Percentiles rank a stretch among this genome's conserved stretches.
These are phyloP conservation scores for Pogonus chalceus DNA, from an alignment of 1,140 invertebrate species.

Conservation along the genomic window DNA sequence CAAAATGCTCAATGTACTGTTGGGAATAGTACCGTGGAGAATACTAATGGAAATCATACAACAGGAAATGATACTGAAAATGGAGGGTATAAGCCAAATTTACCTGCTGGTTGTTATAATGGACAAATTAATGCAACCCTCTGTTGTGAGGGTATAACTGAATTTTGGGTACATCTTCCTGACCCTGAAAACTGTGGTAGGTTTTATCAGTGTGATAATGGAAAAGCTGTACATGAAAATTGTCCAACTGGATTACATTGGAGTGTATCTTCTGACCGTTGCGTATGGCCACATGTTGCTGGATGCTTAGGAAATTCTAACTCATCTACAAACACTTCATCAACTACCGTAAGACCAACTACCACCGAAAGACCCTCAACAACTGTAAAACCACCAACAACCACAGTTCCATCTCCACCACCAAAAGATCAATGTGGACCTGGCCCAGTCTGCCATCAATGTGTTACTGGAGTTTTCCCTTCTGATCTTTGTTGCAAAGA, in stretches of 20 bases:
- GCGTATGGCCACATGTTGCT: conserved; percentile 20
- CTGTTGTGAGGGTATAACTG: not conserved
- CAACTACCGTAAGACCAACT: not conserved
- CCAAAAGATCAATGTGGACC: not conserved
- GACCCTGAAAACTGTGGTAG: conserved; percentile 22
- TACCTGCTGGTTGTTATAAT: not conserved
- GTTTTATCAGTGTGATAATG: conserved; percentile 31
- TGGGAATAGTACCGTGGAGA: too few relatives aligned
- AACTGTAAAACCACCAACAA: not conserved
- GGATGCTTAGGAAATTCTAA: conserved; percentile 17
- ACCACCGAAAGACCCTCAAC: not conserved
- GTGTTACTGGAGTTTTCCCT: conserved; percentile 23
- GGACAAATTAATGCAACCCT: not conserved
- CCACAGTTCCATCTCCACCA: not conserved
- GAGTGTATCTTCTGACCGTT: conserved; percentile 20
- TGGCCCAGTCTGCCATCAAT: conserved; percentile 13
- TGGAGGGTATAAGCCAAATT: not conserved
- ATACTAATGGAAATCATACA: too few relatives aligned
- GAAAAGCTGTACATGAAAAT: conserved; percentile 18
- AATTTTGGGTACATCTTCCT: conserved; percentile 11
- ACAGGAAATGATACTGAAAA: too few relatives aligned
- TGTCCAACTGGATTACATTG: conserved; percentile 21
- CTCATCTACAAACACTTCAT: not conserved
- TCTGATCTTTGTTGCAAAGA: conserved; percentile 26
- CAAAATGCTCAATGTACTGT: not conserved